These are phyloP conservation scores for Crocuta crocuta DNA, from an alignment of 2,113 vertebrate genomes.

Conservation along the genomic window DNA sequence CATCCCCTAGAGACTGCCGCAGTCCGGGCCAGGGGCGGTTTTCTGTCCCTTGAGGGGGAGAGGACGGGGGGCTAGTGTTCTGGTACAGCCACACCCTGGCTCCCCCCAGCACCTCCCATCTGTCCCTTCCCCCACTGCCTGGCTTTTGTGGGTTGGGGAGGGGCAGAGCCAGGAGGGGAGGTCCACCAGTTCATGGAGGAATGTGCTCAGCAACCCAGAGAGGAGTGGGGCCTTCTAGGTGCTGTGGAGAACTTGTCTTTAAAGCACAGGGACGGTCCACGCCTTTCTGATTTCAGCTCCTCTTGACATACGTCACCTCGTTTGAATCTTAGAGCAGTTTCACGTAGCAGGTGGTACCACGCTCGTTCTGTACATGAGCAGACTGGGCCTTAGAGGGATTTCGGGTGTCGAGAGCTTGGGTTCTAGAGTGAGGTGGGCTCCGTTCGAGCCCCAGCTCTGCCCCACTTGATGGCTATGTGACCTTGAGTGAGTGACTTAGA, in stretches of 20 bases:
- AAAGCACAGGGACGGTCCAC: neutral
- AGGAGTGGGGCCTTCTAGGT: neutral
- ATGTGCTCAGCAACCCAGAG: neutral
- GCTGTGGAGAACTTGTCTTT: neutral
- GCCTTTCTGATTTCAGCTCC: neutral
- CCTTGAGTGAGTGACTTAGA: neutral
- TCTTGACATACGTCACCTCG: fast-evolving
- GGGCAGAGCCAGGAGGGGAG: neutral
- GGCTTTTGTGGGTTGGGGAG: fast-evolving
- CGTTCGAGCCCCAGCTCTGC: neutral
- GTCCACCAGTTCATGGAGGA: neutral
- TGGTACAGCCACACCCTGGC: neutral
- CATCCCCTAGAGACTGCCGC: neutral
- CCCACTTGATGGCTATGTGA: neutral
- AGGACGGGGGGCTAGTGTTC: neutral
- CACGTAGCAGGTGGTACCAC: fast-evolving
- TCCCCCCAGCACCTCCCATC: neutral
- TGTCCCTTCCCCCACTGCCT: neutral
- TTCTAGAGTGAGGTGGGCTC: neutral
- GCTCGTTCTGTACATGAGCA: fast-evolving
- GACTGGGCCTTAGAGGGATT: neutral
- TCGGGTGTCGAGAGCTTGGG: neutral
- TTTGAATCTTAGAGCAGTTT: neutral
- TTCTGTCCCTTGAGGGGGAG: fast-evolving
- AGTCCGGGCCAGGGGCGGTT: neutral